Evolutionary conservation across 2,797 vertebrate genomes (phyloP).

Genomic region (Antrozous pallidus): DNA sequence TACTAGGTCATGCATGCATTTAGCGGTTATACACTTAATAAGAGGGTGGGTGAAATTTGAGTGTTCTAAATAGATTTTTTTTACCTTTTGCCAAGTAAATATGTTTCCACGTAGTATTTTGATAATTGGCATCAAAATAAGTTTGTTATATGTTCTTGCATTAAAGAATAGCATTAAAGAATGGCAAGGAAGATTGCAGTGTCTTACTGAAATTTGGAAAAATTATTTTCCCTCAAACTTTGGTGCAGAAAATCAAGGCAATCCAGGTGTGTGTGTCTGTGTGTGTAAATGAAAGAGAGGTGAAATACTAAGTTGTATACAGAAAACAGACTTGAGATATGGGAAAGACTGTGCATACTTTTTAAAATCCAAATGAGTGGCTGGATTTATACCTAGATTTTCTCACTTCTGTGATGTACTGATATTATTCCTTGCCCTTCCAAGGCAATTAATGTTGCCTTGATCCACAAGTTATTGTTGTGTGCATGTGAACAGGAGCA

Average conservation of each 20-base stretch:
- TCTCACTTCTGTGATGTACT: conserved; percentile 57
- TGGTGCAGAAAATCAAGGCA: conserved; percentile 62
- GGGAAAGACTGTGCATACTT: conserved; percentile 31
- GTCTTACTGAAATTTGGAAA: conserved; percentile 35
- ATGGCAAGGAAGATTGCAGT: conserved; percentile 60
- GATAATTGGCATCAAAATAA: conserved; percentile 56
- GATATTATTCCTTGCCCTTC: conserved; percentile 63
- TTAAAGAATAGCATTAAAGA: conserved; percentile 59
- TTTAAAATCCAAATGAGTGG: conserved; percentile 15
- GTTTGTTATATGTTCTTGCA: background rate
- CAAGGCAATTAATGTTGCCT: conserved; percentile 65
- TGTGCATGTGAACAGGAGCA: conserved; percentile 88
- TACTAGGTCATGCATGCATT: conserved; percentile 61
- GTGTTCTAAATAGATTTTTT: conserved; percentile 4
- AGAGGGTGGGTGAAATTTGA: conserved; percentile 64
- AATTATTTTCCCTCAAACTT: conserved; percentile 46
- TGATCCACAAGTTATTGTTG: conserved; percentile 45
- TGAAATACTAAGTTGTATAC: conserved; percentile 3
- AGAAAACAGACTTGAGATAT: background rate
- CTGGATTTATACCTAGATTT: conserved; percentile 71
- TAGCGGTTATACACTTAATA: conserved; percentile 58
- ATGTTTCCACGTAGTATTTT: conserved; percentile 62
- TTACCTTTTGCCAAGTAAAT: conserved; percentile 53
- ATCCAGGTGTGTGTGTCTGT: background rate
- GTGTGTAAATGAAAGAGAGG: background rate